Evolutionary conservation across 92 coral and sea anemone genomes (phyloP), one percentile per base, ranked within the genome.

Genomic region (Epizoanthus scotinus): DNA sequence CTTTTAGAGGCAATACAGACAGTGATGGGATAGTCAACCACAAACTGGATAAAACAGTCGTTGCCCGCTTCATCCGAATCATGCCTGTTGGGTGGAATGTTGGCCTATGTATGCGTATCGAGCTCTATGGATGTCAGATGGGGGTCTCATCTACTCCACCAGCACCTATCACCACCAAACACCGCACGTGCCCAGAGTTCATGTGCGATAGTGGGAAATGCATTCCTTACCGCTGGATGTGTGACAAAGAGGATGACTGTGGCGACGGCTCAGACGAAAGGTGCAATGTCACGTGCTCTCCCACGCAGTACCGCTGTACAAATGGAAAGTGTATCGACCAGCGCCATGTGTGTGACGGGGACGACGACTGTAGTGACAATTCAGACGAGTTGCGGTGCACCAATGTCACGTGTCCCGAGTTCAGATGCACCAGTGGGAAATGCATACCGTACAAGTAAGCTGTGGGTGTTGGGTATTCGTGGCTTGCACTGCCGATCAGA

Each of bases 351-450:
- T 94, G 98, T 52, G 98, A 94, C 73, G 96, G 98, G 15, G 94
- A 83, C 38, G 91, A 94, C 56, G 98, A 94, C 63, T 94, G 98
- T 21, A 94, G 88, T 18, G 98, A 94, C 69, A 62, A 87, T n/a
- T 89, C 98, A 20, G 98, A 94, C 70, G 98, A 94, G 79, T 6
- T 66, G 68, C 31, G 59, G n/a, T 89, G 93, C 34, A 78, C 68
- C 14, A 66, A 85, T 42, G 73, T 83, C 27, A 78, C 93, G 24
- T 91, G 96, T 65, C 59, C 81, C n/a, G 92, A 89, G 56, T 91
- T 87, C 71, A 86, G 87, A 3, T 94, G 98, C 68, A 86, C 67
- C 50, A 70, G 72, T 70, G 87, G 89, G 26, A 70, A 60, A 55
- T 94, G 98, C 56, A 89, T 91, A 20, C 88, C 88, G 20, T 89